Conservation (phyloP, 1,140 invertebrate species). For the Meloidogyne chitwoodi region DNA sequence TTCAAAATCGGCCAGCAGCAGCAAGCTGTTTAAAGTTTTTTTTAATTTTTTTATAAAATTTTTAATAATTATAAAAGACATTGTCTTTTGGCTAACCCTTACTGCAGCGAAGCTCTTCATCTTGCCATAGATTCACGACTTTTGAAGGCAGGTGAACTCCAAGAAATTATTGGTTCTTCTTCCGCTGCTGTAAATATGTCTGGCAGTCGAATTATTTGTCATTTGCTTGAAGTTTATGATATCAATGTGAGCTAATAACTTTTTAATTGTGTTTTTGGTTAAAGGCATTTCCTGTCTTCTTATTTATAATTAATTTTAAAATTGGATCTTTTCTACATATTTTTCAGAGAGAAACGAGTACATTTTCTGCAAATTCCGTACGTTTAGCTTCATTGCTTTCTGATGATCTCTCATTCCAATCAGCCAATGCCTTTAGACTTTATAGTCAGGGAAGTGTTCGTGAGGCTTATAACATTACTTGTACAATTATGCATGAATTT, state of each 20-base stretch:
- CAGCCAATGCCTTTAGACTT: constrained; percentile 34
- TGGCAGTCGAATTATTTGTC: constrained; percentile 25
- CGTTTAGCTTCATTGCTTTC: constrained; percentile 10
- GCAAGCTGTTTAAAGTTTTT: constrained; percentile 19
- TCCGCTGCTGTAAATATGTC: constrained; percentile 12
- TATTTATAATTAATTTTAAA: too few species aligned
- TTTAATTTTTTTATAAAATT: not conserved
- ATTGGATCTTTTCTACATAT: too few species aligned
- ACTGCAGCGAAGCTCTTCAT: constrained; percentile 36
- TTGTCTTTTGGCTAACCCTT: constrained; percentile 35
- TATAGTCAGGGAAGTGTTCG: constrained; percentile 29
- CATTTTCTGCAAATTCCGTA: not conserved
- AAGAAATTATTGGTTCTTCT: constrained; percentile 11
- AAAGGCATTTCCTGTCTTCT: too few species aligned
- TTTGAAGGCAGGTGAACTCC: constrained; percentile 20
- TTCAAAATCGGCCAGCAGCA: constrained; percentile 42
- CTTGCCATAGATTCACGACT: constrained; percentile 34
- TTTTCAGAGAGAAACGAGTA: constrained; percentile 20
- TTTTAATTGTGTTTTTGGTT: not conserved
- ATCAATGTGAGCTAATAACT: constrained; percentile 14
- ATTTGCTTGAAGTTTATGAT: constrained; percentile 29
- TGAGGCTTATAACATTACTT: constrained; percentile 45
- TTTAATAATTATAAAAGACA: not conserved
- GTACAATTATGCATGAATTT: constrained; percentile 35
- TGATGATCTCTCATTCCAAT: constrained; percentile 36